Base-by-base conservation (phyloP, 2,113 vertebrate genomes). In the Otus sunia region DNA sequence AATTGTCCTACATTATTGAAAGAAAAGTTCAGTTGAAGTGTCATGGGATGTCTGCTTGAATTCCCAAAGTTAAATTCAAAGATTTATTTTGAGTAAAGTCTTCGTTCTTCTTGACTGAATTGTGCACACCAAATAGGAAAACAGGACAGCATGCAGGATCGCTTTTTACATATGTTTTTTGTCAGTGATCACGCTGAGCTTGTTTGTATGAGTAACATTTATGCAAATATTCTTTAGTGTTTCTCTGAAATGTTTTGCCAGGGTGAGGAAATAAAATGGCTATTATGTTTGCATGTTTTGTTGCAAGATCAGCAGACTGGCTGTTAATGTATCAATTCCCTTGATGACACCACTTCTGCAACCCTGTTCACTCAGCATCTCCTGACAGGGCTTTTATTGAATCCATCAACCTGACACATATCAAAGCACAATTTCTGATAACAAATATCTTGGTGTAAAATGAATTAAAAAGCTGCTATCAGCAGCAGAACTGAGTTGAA, bases 351-450 rank as follows among this genome's bases (percentile, higher is more conserved):
- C 87, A 68, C 78, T 97, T 86, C 66, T 91, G 45, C 11, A 59
- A 30, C 78, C 94, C 74, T 67, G 39, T 79, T 93, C 68, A 75
- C 80, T 94, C 79, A 67, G 11, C 82, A 86, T 79, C 78, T 92
- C 74, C 86, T 94, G 85, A 94, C 77, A 94, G 79, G 90, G 68
- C 94, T 97, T 96, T 92, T 86, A 88, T 55, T 96, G 91, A 97
- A 95, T 96, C 95, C 92, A 97, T 98, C 96, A 96, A 32, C 80
- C 79, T 96, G 95, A 88, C 93, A 93, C 91, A 90, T 88, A 97
- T 85, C 94, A 96, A 96, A 94, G 83, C 87, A 95, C 82, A 74
- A 60, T 87, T 92, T 95, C 88, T 85, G 88, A 92, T 97, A 97
- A 89, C 93, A 98, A 97, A 96, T 96, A 97, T 86, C 91, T 96